A percentile compares a stretch with the other conserved stretches of the same genome.
phyloP scores from a whole-genome alignment of 2,888 invertebrate species.

The Philhelius pedissequus region DNA sequence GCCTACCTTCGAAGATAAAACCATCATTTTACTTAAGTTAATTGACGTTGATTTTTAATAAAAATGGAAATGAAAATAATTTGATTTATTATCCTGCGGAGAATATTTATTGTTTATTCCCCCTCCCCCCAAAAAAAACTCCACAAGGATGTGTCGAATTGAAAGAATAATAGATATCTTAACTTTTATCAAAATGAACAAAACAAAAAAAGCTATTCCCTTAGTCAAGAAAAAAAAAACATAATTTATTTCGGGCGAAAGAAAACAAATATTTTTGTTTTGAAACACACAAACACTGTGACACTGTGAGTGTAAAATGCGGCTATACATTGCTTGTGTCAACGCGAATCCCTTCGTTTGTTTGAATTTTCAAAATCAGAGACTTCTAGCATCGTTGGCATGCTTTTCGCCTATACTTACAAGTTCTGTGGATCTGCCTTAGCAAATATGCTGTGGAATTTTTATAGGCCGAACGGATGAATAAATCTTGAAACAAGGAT shows the following conservation, averaged over 20 bases:
- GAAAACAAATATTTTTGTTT: constrained; percentile 35
- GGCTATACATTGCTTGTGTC: constrained; percentile 17
- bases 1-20: neutral
- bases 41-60: constrained; percentile 37
- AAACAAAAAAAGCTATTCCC: neutral
- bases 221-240: neutral
- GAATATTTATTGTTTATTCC: constrained; percentile 43
- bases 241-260: constrained; percentile 29
- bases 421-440: constrained; percentile 18
- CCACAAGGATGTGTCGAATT: constrained; percentile 17
- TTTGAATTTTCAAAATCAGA: constrained; percentile 51
- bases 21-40: constrained; percentile 41
- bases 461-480: constrained; percentile 4
- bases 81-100: constrained; percentile 25
- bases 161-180: neutral
- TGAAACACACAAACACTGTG: neutral
- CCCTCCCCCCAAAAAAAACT: no score
- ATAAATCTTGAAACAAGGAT: constrained; percentile 48
- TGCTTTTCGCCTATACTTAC: neutral
- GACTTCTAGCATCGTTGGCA: constrained; percentile 3
- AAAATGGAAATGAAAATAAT: constrained; percentile 14
- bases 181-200: neutral
- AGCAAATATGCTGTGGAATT: constrained; percentile 12
- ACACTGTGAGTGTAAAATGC: neutral
- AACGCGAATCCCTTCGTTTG: constrained; percentile 28